Evolutionary conservation across 2,888 invertebrate species (phyloP), one percentile per base, ranked within the genome.

Genomic region (Tortrix viridana): DNA sequence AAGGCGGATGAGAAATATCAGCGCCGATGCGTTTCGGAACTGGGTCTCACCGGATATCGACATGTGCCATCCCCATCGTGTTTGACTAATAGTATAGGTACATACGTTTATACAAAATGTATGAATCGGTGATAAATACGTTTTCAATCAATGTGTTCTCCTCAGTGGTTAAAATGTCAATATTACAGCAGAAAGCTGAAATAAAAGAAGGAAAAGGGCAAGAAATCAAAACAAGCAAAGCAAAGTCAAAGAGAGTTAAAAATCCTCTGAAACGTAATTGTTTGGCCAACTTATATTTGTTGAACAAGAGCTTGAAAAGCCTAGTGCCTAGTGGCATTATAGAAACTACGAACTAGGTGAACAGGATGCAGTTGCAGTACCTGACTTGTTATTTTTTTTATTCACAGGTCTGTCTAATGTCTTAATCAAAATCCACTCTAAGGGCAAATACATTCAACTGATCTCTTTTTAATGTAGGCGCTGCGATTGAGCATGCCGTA

Each of bases 31-130:
- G 68, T 72, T 74, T 72, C 75, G 68, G 74, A 79, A 79, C 74
- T 75, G 73, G 74, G 71, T 71, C 72, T 71, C 70, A 69, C 70
- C 75, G 79, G 81, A 82, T 79, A 78, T 77, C 74, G 76, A 79
- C 73, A 73, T 69, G 68, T 67, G 69, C 68, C 75, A 67, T 69
- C 67, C 32, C 67, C 74, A 69, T 69, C 66, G 60, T 67, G 60
- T 66, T 58, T 64, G 66, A 66, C 65, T 26, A 60, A 65, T 56
- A 65, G 53, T 63, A 47, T 48, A 26, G 26, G 47, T 53, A 26
- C 6, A 5, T 26, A 26, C 26, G 6, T 58, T 53, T 58, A n/a
- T n/a, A n/a, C 57, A 58, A 23, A 46, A 52, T 56, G 60, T 44
- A 54, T 23, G 41, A 67, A 71, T 61, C 60, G 67, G 64, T 65